Evolutionary conservation across 2,113 vertebrate genomes (phyloP).

Genomic region (Microtus oregoni): DNA sequence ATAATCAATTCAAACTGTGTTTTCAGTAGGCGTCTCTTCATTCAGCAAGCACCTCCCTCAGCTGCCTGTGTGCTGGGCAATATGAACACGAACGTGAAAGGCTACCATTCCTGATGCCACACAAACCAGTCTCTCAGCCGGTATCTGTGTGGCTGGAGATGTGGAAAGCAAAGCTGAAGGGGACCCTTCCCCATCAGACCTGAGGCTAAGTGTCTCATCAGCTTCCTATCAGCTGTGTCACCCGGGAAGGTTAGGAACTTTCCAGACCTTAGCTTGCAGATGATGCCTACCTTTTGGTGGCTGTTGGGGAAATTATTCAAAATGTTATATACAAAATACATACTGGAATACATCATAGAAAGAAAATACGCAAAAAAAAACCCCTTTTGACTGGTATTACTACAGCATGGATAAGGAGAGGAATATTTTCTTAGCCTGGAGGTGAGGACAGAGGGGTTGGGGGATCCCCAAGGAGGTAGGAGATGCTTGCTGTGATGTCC

Average conservation of each 20-base stretch:
- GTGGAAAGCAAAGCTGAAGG: background rate
- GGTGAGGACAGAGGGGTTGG: too few species aligned
- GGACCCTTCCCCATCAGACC: background rate
- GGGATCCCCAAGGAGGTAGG: background rate
- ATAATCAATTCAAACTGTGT: slow-evolving; percentile 62
- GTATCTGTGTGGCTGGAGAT: background rate
- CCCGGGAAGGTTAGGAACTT: background rate
- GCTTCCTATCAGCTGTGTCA: background rate
- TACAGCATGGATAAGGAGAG: background rate
- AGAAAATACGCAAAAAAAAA: background rate
- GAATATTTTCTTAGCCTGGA: background rate
- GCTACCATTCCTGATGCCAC: background rate
- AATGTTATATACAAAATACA: background rate
- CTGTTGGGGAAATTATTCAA: slow-evolving; percentile 19
- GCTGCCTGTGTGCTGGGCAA: background rate
- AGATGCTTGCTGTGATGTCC: background rate
- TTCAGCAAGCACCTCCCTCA: background rate
- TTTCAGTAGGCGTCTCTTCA: slow-evolving; percentile 17
- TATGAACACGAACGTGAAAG: slow-evolving; percentile 15
- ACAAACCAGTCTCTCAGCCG: background rate
- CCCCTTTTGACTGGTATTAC: background rate
- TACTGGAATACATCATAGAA: background rate
- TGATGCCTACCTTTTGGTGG: background rate
- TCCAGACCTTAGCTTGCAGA: background rate
- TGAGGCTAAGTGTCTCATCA: background rate